Conservation (phyloP, 2,797 vertebrate genomes). For the Scolopax bukidnonensis region DNA sequence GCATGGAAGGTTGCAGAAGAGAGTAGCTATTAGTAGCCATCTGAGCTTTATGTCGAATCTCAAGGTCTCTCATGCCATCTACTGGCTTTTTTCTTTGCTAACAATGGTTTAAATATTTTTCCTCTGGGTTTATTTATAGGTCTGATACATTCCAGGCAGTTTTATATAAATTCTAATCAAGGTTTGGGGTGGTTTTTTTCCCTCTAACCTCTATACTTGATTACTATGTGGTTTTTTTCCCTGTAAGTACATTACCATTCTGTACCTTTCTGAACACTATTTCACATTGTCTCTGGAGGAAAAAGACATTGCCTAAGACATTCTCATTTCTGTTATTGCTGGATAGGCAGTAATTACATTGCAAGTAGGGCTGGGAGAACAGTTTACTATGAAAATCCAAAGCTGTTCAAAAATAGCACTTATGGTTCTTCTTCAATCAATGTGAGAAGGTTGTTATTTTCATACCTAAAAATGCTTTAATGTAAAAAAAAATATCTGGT, state of each 20-base stretch:
- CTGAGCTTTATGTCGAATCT: neutral
- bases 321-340: conserved; percentile 35
- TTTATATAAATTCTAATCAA: conserved; percentile 24
- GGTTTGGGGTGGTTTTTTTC: neutral
- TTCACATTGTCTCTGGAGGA: neutral
- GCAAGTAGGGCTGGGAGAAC: neutral
- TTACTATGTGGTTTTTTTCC: neutral
- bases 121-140: neutral
- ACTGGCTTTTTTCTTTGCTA: conserved; percentile 61
- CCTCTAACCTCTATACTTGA: neutral
- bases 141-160: neutral
- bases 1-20: neutral
- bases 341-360: conserved; percentile 26
- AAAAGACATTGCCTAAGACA: neutral
- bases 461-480: neutral
- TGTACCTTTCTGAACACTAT: neutral
- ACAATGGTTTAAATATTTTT: neutral
- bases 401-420: conserved; percentile 1
- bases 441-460: neutral
- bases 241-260: neutral
- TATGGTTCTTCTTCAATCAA: neutral
- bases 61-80: conserved; percentile 76
- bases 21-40: neutral
- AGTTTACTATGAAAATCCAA: conserved; percentile 23
- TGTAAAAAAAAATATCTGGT: neutral